Evolutionary conservation across 2,113 vertebrate species (phyloP).

Genomic region (Jacana jacana): DNA sequence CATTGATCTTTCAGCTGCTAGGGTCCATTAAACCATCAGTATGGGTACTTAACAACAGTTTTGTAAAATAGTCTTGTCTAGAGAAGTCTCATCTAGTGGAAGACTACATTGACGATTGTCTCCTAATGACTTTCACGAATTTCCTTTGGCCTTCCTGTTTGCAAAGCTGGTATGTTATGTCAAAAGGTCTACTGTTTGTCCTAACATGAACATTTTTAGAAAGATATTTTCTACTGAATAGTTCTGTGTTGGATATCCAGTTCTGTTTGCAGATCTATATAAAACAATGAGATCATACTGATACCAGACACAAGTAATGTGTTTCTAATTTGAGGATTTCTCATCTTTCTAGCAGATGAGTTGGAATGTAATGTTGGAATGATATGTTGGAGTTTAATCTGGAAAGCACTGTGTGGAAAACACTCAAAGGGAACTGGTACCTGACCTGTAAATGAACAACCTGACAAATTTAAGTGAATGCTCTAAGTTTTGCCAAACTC

Average conservation of each 20-base stretch:
- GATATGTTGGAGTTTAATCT: not conserved
- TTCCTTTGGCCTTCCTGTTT: not conserved
- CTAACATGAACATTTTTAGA: not conserved
- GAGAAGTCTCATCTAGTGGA: not conserved
- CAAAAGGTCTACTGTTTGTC: not conserved
- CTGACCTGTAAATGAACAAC: conserved; percentile 3
- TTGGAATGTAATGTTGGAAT: not conserved
- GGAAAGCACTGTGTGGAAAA: not conserved
- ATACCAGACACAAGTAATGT: not conserved
- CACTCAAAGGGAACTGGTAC: not conserved
- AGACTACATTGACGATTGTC: not conserved
- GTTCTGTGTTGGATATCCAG: not conserved
- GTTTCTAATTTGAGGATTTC: not conserved
- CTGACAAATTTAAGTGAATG: not conserved
- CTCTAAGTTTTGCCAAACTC: conserved; percentile 19
- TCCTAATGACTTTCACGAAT: not conserved
- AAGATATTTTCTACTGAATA: not conserved
- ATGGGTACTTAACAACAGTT: not conserved
- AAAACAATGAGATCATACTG: not conserved
- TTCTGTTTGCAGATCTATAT: not conserved
- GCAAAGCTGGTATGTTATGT: not conserved
- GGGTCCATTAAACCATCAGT: not conserved
- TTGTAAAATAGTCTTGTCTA: not conserved
- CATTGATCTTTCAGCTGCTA: not conserved
- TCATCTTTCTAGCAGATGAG: not conserved